These are phyloP conservation scores for Callocephalon fimbriatum DNA, from an alignment of 2,113 vertebrate species.

Conservation along the genomic window DNA sequence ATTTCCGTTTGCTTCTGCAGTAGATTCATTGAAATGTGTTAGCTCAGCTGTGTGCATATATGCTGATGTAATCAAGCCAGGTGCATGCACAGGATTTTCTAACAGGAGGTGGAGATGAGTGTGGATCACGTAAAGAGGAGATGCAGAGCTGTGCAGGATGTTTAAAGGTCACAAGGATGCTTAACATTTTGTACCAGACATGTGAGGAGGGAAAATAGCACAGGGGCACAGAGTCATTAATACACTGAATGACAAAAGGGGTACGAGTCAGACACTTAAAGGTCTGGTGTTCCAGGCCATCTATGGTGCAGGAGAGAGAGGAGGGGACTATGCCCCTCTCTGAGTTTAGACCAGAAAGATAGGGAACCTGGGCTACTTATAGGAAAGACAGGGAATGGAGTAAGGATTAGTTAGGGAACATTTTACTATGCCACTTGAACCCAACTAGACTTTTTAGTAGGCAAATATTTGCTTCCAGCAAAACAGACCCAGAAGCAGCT, in stretches of 20 bases:
- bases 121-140: not conserved
- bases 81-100: slow-evolving; percentile 50
- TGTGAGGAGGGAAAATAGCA: not conserved
- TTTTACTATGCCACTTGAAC: not conserved
- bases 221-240: not conserved
- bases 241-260: not conserved
- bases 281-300: not conserved
- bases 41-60: slow-evolving; percentile 44
- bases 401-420: not conserved
- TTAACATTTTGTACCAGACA: slow-evolving; percentile 10
- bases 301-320: not conserved
- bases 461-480: not conserved
- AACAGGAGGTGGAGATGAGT: slow-evolving; percentile 28
- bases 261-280: not conserved
- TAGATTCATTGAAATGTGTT: slow-evolving; percentile 33
- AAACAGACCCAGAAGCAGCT: not conserved
- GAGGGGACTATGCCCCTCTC: not conserved
- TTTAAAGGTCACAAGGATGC: slow-evolving; percentile 40
- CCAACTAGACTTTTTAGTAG: not conserved
- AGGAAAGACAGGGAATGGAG: not conserved
- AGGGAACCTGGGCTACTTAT: not conserved
- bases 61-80: slow-evolving; percentile 64
- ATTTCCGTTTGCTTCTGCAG: slow-evolving; percentile 50
- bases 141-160: slow-evolving; percentile 6
- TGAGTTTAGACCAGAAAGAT: not conserved